These are phyloP conservation scores for Leptinotarsa tumamoca DNA, from an alignment of 2,888 invertebrate genomes.

Conservation along the genomic window DNA sequence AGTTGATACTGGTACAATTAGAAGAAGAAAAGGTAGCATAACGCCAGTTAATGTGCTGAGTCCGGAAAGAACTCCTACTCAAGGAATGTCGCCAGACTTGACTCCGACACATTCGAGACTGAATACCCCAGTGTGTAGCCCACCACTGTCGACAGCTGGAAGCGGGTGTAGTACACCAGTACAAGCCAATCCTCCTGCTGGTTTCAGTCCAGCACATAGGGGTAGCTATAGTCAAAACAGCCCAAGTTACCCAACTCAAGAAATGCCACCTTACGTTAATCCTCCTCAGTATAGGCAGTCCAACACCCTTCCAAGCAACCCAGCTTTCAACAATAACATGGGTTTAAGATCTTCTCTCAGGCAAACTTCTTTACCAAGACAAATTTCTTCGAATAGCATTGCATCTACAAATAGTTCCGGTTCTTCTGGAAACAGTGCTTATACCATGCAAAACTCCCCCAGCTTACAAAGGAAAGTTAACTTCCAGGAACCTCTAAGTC, in stretches of 20 bases:
- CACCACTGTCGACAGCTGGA: slow-evolving; percentile 59
- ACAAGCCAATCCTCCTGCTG: slow-evolving; percentile 59
- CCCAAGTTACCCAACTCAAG: slow-evolving; percentile 51
- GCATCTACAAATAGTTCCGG: slow-evolving; percentile 68
- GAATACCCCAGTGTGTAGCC: slow-evolving; percentile 59
- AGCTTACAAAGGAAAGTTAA: slow-evolving; percentile 72
- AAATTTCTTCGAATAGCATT: slow-evolving; percentile 71
- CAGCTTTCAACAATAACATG: slow-evolving; percentile 56
- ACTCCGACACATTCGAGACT: slow-evolving; percentile 67
- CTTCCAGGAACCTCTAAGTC: slow-evolving; percentile 73
- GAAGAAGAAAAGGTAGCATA: slow-evolving; percentile 64
- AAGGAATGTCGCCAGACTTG: slow-evolving; percentile 61
- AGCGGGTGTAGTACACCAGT: slow-evolving; percentile 64
- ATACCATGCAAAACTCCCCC: slow-evolving; percentile 70
- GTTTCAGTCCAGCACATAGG: slow-evolving; percentile 59
- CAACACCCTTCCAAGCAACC: slow-evolving; percentile 60
- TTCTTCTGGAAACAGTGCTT: slow-evolving; percentile 64
- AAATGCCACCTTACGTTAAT: slow-evolving; percentile 64
- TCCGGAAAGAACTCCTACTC: slow-evolving; percentile 61
- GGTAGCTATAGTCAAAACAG: slow-evolving; percentile 45
- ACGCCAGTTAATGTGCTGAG: slow-evolving; percentile 67
- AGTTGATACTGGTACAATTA: slow-evolving; percentile 36
- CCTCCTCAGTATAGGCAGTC: slow-evolving; percentile 61
- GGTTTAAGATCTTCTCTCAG: slow-evolving; percentile 62
- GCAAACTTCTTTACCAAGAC: slow-evolving; percentile 68